phyloP scores from a whole-genome alignment of 1,140 invertebrate genomes.

The Drosophila nigromelanica region DNA sequence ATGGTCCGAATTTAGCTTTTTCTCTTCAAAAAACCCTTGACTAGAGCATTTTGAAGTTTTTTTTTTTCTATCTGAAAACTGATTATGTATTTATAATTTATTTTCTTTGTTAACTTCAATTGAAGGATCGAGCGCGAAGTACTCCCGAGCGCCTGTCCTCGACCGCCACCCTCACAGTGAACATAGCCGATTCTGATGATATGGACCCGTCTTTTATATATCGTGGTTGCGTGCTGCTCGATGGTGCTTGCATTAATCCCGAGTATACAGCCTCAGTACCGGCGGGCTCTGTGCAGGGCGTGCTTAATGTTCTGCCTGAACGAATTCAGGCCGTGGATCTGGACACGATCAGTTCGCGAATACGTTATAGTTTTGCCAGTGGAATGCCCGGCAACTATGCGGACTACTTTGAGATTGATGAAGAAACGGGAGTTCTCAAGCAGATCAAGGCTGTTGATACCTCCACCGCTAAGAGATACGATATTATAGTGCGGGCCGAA shows the following conservation, averaged over 20 bases:
- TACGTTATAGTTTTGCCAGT: constrained; percentile 91
- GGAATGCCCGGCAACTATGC: constrained; percentile 90
- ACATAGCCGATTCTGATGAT: constrained; percentile 94
- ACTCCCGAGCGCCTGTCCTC: constrained; percentile 89
- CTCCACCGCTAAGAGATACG: constrained; percentile 86
- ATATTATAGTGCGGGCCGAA: constrained; percentile 91
- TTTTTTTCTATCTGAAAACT: too few species aligned
- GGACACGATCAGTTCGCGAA: constrained; percentile 92
- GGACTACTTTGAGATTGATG: constrained; percentile 93
- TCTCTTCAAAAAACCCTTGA: too few species aligned
- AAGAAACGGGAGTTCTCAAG: constrained; percentile 90
- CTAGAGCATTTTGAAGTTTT: too few species aligned
- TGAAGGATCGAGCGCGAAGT: constrained; percentile 92
- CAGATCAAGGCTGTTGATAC: constrained; percentile 92
- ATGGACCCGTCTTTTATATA: constrained; percentile 95
- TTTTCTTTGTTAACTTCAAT: constrained; percentile 14
- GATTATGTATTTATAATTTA: neutral
- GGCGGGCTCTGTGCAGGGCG: constrained; percentile 91
- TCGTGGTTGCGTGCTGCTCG: constrained; percentile 90
- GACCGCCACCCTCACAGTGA: constrained; percentile 93
- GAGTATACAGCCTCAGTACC: constrained; percentile 92
- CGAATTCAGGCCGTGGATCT: constrained; percentile 94
- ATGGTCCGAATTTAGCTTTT: too few species aligned
- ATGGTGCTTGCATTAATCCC: constrained; percentile 92
- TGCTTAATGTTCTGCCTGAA: constrained; percentile 92